Percentiles rank a stretch among this genome's conserved stretches.
phyloP scores from a whole-genome alignment of 1,140 invertebrate species.

The Spodoptera litura region DNA sequence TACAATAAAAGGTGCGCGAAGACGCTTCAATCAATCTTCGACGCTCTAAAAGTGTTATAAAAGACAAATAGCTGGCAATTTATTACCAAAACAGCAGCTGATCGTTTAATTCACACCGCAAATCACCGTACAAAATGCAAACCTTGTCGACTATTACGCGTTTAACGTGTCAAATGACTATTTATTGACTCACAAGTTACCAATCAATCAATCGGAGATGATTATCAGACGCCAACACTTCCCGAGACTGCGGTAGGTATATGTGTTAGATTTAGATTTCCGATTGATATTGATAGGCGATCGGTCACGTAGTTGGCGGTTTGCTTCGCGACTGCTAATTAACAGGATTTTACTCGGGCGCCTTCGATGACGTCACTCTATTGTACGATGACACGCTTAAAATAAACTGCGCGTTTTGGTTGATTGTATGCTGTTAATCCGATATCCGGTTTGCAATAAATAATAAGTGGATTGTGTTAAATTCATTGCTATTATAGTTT shows the following conservation, averaged over 20 bases:
- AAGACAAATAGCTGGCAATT: neutral
- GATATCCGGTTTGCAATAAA: conserved; percentile 32
- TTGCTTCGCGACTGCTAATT: conserved; percentile 70
- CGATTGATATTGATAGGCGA: conserved; percentile 70
- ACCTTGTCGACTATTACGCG: neutral
- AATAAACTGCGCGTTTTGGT: conserved; percentile 39
- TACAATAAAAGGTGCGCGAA: conserved; percentile 3
- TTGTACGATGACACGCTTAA: conserved; percentile 49
- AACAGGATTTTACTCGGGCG: conserved; percentile 60
- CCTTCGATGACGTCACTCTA: conserved; percentile 63
- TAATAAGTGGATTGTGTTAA: neutral
- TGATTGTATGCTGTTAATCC: conserved; percentile 24
- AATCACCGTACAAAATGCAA: conserved; percentile 20
- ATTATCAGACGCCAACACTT: conserved; percentile 49
- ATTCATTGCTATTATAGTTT: too few relatives aligned
- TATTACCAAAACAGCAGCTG: neutral
- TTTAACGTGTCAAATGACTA: conserved; percentile 30
- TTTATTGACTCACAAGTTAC: conserved; percentile 39
- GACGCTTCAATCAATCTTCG: conserved; percentile 4
- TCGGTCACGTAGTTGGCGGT: conserved; percentile 66
- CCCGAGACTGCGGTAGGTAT: conserved; percentile 70
- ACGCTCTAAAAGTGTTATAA: conserved; percentile 1
- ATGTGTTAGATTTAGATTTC: conserved; percentile 60
- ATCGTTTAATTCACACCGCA: conserved; percentile 15
- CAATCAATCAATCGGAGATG: conserved; percentile 45